These are phyloP conservation scores for Eciton burchellii DNA, from an alignment of 1,140 invertebrate species.

Conservation along the genomic window DNA sequence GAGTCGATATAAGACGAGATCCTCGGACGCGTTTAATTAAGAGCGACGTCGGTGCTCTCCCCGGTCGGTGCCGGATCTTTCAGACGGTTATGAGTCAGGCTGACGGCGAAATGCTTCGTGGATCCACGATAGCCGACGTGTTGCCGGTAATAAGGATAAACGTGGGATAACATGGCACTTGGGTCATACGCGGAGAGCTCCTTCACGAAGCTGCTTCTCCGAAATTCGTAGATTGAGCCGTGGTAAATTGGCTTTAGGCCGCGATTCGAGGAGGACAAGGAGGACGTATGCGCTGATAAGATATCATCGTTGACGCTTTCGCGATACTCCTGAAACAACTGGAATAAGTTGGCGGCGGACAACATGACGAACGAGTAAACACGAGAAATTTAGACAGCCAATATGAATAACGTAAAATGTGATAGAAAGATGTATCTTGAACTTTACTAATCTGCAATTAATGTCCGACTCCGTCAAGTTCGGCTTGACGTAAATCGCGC, in stretches of 20 bases:
- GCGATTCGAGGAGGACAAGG: constrained; percentile 38
- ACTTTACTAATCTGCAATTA: neutral
- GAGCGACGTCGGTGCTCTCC: constrained; percentile 32
- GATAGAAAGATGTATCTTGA: neutral
- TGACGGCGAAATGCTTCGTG: constrained; percentile 61
- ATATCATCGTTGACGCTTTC: neutral
- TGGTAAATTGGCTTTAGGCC: neutral
- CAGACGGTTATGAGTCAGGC: constrained; percentile 71
- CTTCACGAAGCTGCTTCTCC: constrained; percentile 12
- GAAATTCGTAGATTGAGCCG: constrained; percentile 55
- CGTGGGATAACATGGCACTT: constrained; percentile 65
- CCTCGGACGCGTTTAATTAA: constrained; percentile 75
- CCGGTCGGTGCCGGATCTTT: constrained; percentile 55
- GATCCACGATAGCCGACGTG: constrained; percentile 43
- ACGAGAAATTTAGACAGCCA: constrained; percentile 4
- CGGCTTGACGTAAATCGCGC: neutral
- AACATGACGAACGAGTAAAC: neutral
- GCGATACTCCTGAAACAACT: neutral
- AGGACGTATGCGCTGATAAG: neutral
- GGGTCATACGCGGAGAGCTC: constrained; percentile 28
- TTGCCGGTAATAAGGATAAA: constrained; percentile 68
- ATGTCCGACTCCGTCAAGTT: neutral
- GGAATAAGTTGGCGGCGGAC: neutral
- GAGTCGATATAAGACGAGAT: constrained; percentile 44
- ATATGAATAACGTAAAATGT: no score